These are phyloP conservation scores for Anas bernieri DNA, from an alignment of 2,797 vertebrate species.

Conservation along the genomic window DNA sequence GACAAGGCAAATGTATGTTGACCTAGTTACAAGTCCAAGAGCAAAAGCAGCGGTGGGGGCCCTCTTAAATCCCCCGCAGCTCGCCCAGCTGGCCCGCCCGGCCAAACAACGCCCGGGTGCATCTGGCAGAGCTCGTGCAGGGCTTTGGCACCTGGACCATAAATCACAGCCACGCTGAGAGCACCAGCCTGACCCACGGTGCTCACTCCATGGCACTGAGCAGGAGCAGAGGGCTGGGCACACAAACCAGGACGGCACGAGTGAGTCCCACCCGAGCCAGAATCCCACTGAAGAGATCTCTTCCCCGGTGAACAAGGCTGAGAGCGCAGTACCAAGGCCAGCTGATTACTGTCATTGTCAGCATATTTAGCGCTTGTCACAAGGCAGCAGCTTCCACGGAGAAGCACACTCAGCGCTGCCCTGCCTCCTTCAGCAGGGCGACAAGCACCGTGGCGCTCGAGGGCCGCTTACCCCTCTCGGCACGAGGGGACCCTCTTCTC, in stretches of 20 bases:
- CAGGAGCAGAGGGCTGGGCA: neutral
- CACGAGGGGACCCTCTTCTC: neutral
- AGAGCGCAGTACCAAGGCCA: rapidly evolving
- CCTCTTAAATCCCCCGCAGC: neutral
- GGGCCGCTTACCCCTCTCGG: neutral
- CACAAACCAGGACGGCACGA: rapidly evolving
- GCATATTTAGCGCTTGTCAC: neutral
- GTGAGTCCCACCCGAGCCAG: neutral
- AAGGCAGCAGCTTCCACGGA: neutral
- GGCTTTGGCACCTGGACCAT: neutral
- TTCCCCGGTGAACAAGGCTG: rapidly evolving
- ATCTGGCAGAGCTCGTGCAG: rapidly evolving
- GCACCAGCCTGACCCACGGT: neutral
- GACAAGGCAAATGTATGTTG: slow-evolving; percentile 51
- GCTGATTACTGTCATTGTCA: neutral
- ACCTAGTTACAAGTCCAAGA: slow-evolving; percentile 72
- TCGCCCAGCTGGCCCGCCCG: neutral
- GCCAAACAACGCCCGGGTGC: neutral
- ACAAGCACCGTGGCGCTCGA: rapidly evolving
- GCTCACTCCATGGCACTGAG: neutral
- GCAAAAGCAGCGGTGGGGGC: slow-evolving; percentile 43
- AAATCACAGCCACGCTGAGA: neutral
- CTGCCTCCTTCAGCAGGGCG: neutral
- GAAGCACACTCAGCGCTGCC: rapidly evolving
- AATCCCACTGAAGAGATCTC: neutral